A percentile compares a stretch with the other conserved stretches of the same genome.
Evolutionary conservation across 2,113 vertebrate genomes (phyloP).

Genomic region (Regulus satrapa): DNA sequence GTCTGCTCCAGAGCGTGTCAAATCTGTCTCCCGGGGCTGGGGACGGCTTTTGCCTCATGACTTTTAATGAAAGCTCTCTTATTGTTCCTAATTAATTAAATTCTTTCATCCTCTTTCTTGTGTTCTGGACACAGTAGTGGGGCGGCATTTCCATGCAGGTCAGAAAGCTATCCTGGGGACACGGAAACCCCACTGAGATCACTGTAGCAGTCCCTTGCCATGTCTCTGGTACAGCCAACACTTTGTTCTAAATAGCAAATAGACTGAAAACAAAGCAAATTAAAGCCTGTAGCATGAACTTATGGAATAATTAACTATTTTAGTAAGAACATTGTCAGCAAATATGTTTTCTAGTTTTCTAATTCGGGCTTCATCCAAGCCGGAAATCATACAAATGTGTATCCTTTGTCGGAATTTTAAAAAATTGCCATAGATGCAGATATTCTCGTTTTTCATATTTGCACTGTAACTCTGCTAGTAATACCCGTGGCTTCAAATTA

Average conservation of each 20-base stretch:
- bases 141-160: background rate
- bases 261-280: background rate
- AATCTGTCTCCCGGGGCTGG: conserved; percentile 43
- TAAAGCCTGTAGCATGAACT: background rate
- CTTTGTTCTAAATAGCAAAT: background rate
- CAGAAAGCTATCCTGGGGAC: conserved; percentile 18
- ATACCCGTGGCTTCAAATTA: background rate
- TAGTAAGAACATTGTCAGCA: background rate
- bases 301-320: background rate
- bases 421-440: background rate
- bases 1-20: conserved; percentile 9
- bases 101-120: conserved; percentile 11
- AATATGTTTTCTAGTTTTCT: background rate
- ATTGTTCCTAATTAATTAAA: conserved; percentile 45
- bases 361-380: background rate
- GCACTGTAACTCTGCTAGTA: background rate
- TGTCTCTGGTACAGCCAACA: background rate
- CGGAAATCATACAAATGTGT: background rate
- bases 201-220: background rate
- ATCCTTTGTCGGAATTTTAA: background rate
- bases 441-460: background rate
- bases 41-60: conserved; percentile 30
- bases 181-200: background rate
- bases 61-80: conserved; percentile 35
- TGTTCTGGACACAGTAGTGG: background rate